Evolutionary conservation across 2,113 vertebrate genomes (phyloP).

Genomic region (Pituophis catenifer): DNA sequence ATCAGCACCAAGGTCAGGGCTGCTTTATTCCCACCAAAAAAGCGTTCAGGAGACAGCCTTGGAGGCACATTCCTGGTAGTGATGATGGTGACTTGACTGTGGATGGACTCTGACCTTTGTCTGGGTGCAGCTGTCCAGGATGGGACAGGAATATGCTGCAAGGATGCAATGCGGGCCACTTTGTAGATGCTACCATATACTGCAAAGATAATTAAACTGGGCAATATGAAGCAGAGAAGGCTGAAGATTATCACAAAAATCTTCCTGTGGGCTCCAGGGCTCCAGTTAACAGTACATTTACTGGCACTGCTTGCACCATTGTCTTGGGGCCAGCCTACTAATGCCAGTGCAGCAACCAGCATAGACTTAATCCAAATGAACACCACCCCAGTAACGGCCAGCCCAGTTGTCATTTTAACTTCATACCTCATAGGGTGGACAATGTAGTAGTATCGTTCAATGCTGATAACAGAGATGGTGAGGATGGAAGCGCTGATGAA

Average conservation of each 20-base stretch:
- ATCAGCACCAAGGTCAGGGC: conserved; percentile 87
- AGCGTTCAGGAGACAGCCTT: conserved; percentile 65
- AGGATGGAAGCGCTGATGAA: conserved; percentile 89
- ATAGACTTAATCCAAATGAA: conserved; percentile 81
- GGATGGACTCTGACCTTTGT: conserved; percentile 78
- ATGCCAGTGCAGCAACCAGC: conserved; percentile 72
- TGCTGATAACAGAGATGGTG: conserved; percentile 84
- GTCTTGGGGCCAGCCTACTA: conserved; percentile 75
- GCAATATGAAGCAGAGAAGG: conserved; percentile 79
- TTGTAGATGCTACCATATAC: conserved; percentile 88
- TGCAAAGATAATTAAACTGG: conserved; percentile 80
- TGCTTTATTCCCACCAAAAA: conserved; percentile 82
- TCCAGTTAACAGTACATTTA: conserved; percentile 79
- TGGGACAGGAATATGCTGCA: conserved; percentile 69
- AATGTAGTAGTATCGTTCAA: conserved; percentile 93
- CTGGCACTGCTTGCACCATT: conserved; percentile 72
- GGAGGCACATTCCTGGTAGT: conserved; percentile 71
- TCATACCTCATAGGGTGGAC: conserved; percentile 89
- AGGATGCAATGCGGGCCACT: conserved; percentile 83
- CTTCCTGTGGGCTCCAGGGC: conserved; percentile 75
- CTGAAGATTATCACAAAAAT: conserved; percentile 80
- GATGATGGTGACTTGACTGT: conserved; percentile 86
- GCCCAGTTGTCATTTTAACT: conserved; percentile 81
- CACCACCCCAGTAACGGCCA: conserved; percentile 75
- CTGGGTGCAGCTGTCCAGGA: conserved; percentile 69